A percentile compares a stretch with the other conserved stretches of the same genome.
Evolutionary conservation across 1,140 invertebrate genomes (phyloP).

Genomic region (Calliopsis andreniformis): DNA sequence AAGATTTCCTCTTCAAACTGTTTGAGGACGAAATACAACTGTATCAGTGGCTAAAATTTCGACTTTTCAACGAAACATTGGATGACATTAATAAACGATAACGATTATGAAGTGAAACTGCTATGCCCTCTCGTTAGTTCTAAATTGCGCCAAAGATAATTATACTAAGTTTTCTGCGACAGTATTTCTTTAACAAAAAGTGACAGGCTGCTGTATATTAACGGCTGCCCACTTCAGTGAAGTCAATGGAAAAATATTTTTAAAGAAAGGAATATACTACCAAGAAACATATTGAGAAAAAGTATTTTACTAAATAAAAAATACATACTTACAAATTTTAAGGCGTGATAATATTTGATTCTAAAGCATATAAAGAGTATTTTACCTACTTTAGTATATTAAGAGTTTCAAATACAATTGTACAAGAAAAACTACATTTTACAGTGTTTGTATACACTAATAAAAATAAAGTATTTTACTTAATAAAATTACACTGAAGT

Average conservation of each 20-base stretch:
- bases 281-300: too few relatives aligned
- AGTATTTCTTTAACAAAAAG: not conserved
- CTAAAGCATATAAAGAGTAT: too few relatives aligned
- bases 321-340: too few relatives aligned
- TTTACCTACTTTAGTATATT: too few relatives aligned
- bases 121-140: not conserved
- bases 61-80: conserved; percentile 80
- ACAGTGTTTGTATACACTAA: too few relatives aligned
- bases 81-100: conserved; percentile 47
- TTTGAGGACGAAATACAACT: conserved; percentile 84
- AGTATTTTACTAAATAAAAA: too few relatives aligned
- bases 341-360: too few relatives aligned
- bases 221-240: not conserved
- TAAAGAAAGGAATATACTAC: not conserved
- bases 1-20: conserved; percentile 73
- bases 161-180: not conserved
- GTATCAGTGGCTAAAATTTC: conserved; percentile 83
- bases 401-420: too few relatives aligned
- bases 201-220: not conserved
- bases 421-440: too few relatives aligned
- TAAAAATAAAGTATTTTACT: too few relatives aligned
- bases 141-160: conserved; percentile 27
- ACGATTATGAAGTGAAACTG: not conserved
- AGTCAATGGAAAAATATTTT: conserved; percentile 1
- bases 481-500: too few relatives aligned